A percentile compares a stretch with the other conserved stretches of the same genome.
Conservation (phyloP, 1,140 invertebrate species). For the Choristoneura fumiferana region DNA sequence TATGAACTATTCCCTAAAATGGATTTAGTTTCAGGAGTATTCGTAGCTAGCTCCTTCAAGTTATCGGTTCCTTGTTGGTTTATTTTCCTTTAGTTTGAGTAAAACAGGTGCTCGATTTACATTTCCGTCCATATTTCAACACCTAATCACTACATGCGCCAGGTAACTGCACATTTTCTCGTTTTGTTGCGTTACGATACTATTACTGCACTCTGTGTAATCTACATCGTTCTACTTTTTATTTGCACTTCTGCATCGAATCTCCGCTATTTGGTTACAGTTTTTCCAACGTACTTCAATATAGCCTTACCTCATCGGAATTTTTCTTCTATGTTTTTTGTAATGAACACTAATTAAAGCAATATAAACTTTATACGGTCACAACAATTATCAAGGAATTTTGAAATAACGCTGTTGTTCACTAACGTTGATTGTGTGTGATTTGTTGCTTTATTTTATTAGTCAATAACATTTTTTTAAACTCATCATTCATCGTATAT, state of each 20-base stretch:
- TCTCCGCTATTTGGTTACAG: background rate
- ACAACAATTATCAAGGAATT: slow-evolving; percentile 1
- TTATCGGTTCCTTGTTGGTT: background rate
- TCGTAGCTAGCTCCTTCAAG: no score
- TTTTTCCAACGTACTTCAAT: background rate
- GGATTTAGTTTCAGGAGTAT: no score
- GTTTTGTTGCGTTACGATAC: slow-evolving; percentile 22
- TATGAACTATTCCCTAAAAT: no score
- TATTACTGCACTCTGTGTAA: slow-evolving; percentile 19
- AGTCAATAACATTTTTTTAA: background rate
- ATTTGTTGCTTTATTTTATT: slow-evolving; percentile 9
- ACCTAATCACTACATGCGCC: slow-evolving; percentile 21
- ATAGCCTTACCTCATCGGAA: slow-evolving; percentile 2
- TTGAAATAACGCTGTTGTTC: background rate
- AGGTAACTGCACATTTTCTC: slow-evolving; percentile 18
- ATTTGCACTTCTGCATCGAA: slow-evolving; percentile 16
- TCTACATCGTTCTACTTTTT: slow-evolving; percentile 20
- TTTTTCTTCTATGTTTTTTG: background rate
- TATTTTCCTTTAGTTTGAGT: background rate
- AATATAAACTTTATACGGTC: slow-evolving; percentile 3
- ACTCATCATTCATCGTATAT: background rate
- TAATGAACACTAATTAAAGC: background rate
- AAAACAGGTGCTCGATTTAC: slow-evolving; percentile 7
- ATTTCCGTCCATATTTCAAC: slow-evolving; percentile 20
- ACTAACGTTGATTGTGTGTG: background rate